Conservation (phyloP, 2,113 vertebrate species). For the Ceuthmochares aereus region DNA sequence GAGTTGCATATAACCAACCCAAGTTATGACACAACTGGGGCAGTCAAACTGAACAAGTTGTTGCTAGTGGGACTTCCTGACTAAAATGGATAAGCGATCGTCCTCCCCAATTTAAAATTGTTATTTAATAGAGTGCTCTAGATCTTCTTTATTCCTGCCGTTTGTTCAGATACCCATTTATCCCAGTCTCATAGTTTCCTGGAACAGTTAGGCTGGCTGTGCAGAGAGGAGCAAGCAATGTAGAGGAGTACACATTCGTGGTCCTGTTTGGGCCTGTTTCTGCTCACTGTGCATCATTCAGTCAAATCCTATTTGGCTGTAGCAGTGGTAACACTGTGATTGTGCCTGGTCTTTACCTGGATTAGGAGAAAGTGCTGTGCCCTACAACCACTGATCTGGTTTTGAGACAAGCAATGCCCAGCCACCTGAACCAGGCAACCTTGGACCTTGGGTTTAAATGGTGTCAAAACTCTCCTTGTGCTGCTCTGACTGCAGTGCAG, state of each 20-base stretch:
- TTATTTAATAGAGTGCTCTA: neutral
- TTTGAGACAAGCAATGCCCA: neutral
- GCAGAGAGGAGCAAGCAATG: neutral
- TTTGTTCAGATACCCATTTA: neutral
- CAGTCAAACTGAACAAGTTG: neutral
- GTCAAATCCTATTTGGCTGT: neutral
- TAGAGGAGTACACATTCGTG: neutral
- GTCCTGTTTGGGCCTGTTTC: neutral
- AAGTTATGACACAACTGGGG: neutral
- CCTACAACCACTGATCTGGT: neutral
- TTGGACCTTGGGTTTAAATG: neutral
- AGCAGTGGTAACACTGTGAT: neutral
- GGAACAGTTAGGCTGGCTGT: neutral
- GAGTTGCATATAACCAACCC: neutral
- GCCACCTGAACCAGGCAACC: neutral
- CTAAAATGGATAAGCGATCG: neutral
- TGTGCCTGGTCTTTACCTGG: neutral
- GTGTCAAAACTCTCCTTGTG: fast-evolving
- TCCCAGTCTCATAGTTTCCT: neutral
- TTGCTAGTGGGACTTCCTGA: neutral
- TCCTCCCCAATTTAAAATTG: neutral
- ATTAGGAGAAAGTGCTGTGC: neutral
- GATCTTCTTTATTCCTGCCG: neutral
- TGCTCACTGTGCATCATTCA: neutral
- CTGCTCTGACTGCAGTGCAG: neutral